Evolutionary conservation across 2,797 vertebrate species (phyloP).

Genomic region (Halcyon badia): DNA sequence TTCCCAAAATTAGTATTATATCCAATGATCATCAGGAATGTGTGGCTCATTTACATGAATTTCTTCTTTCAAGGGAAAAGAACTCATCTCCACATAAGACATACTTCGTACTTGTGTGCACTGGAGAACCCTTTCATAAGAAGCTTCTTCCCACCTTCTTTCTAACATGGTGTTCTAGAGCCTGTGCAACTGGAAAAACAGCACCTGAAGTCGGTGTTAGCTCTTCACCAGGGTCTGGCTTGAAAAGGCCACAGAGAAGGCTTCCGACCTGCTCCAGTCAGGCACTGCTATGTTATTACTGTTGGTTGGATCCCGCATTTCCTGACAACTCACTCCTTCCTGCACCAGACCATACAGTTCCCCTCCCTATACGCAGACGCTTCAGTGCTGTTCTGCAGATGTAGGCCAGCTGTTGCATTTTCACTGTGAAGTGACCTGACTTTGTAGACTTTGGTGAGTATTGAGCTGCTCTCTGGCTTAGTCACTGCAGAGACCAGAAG

Average conservation of each 20-base stretch:
- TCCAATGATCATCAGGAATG: background rate
- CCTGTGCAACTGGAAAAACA: background rate
- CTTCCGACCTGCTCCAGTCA: background rate
- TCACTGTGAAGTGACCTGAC: background rate
- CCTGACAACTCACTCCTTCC: rapidly evolving
- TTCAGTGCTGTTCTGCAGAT: background rate
- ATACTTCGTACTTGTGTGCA: background rate
- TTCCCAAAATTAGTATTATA: background rate
- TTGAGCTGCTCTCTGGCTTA: rapidly evolving
- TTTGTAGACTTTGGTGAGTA: background rate
- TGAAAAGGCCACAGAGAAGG: background rate
- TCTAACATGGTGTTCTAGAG: background rate
- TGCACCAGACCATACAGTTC: background rate
- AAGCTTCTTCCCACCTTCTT: background rate
- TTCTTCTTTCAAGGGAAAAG: background rate
- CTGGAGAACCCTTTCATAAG: background rate
- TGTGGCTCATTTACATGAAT: background rate
- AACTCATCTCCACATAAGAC: background rate
- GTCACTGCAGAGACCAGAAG: background rate
- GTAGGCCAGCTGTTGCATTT: background rate
- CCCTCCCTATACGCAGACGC: background rate
- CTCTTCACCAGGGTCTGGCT: background rate
- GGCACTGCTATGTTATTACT: rapidly evolving
- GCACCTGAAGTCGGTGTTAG: background rate
- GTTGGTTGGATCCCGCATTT: background rate